These are phyloP conservation scores for Orthonyx spaldingii DNA, from an alignment of 2,113 vertebrate species.

Conservation along the genomic window DNA sequence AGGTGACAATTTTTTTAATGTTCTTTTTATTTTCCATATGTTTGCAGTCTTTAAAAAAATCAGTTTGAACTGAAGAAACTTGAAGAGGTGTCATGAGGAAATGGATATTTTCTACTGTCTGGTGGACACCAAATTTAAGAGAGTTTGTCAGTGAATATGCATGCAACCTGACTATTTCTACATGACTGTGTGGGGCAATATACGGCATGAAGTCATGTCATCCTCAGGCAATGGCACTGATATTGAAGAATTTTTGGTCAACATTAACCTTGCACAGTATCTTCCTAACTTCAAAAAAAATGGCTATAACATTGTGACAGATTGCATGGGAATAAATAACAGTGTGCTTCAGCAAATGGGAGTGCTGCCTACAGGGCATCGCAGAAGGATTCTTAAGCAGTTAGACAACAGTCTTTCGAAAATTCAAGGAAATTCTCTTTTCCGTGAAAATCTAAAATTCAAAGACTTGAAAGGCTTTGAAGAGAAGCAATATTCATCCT, in stretches of 20 bases:
- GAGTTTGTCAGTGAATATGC: not conserved
- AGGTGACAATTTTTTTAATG: not conserved
- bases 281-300: slow-evolving; percentile 67
- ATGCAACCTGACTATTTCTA: not conserved
- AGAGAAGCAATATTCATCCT: not conserved
- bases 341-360: slow-evolving; percentile 76
- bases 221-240: slow-evolving; percentile 59
- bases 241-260: slow-evolving; percentile 78
- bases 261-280: slow-evolving; percentile 87
- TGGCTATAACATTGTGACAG: slow-evolving; percentile 75
- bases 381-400: slow-evolving; percentile 86
- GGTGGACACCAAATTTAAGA: not conserved
- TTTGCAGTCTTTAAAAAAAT: not conserved
- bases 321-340: slow-evolving; percentile 79
- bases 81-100: not conserved
- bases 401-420: slow-evolving; percentile 69
- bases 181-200: not conserved
- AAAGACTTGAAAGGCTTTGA: not conserved
- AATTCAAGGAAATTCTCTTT: slow-evolving; percentile 26
- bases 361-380: slow-evolving; percentile 88
- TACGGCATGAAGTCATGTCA: slow-evolving; percentile 75
- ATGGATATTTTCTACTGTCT: not conserved
- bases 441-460: slow-evolving; percentile 30
- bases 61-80: not conserved
- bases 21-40: not conserved